phyloP scores from a whole-genome alignment of 2,888 invertebrate species.

The Hirtodrosophila trivittata region DNA sequence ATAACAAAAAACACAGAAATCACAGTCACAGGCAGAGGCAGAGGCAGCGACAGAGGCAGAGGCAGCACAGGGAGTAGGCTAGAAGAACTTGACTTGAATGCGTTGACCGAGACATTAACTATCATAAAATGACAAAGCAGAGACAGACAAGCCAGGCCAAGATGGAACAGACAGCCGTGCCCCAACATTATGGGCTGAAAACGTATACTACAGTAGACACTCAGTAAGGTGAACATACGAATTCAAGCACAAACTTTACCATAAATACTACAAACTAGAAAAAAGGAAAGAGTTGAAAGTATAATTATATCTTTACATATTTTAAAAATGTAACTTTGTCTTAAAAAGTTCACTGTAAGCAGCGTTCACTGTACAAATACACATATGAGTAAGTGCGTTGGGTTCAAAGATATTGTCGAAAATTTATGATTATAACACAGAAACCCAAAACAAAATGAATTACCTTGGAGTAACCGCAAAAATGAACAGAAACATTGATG shows the following conservation, averaged over 20 bases:
- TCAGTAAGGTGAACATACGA: too few species aligned
- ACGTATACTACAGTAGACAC: too few species aligned
- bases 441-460: conserved; percentile 54
- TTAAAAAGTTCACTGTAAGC: too few species aligned
- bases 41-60: background rate
- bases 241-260: too few species aligned
- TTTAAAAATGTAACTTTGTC: too few species aligned
- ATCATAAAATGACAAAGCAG: conserved; percentile 46
- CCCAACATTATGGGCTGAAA: conserved; percentile 2
- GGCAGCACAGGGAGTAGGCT: conserved; percentile 23
- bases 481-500: conserved; percentile 48
- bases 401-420: conserved; percentile 68
- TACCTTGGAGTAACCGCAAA: conserved; percentile 62
- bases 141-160: conserved; percentile 9
- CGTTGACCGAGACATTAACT: conserved; percentile 77
- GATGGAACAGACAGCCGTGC: conserved; percentile 22
- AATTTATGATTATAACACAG: conserved; percentile 11
- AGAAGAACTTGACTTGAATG: conserved; percentile 75
- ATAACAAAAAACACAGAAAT: conserved; percentile 31
- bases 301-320: too few species aligned
- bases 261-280: too few species aligned
- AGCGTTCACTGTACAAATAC: background rate
- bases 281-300: too few species aligned
- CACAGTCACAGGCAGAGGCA: conserved; percentile 18
- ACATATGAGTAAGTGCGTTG: conserved; percentile 49